Evolutionary conservation across 2,113 vertebrate genomes (phyloP).

Genomic region (Myrmecophaga tridactyla): DNA sequence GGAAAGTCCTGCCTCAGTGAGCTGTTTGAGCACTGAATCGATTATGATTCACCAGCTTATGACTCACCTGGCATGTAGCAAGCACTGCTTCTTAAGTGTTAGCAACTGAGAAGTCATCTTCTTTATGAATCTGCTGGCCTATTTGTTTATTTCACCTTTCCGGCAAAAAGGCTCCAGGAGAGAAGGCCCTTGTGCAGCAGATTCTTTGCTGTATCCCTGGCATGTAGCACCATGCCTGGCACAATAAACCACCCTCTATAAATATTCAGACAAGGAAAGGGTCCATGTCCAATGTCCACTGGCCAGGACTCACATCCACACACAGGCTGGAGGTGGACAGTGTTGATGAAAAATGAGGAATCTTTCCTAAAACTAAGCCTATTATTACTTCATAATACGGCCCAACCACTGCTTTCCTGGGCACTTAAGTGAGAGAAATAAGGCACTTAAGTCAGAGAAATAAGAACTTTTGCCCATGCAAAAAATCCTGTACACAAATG

Average conservation of each 20-base stretch:
- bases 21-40: background rate
- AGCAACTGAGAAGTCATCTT: background rate
- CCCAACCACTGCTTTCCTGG: background rate
- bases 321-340: background rate
- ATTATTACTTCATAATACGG: rapidly evolving
- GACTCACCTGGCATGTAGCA: rapidly evolving
- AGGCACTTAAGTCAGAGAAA: background rate
- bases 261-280: background rate
- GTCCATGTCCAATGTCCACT: rapidly evolving
- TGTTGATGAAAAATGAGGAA: background rate
- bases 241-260: rapidly evolving
- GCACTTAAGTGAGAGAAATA: background rate
- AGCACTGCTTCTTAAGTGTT: rapidly evolving
- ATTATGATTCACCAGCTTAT: background rate
- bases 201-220: rapidly evolving
- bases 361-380: background rate
- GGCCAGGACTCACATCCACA: background rate
- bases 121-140: background rate
- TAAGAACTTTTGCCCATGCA: rapidly evolving
- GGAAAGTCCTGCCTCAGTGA: rapidly evolving
- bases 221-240: rapidly evolving
- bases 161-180: rapidly evolving
- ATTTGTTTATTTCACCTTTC: background rate
- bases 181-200: background rate
- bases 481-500: rapidly evolving